Evolutionary conservation across 2,113 vertebrate genomes (phyloP).

Genomic region (Candoia aspera): DNA sequence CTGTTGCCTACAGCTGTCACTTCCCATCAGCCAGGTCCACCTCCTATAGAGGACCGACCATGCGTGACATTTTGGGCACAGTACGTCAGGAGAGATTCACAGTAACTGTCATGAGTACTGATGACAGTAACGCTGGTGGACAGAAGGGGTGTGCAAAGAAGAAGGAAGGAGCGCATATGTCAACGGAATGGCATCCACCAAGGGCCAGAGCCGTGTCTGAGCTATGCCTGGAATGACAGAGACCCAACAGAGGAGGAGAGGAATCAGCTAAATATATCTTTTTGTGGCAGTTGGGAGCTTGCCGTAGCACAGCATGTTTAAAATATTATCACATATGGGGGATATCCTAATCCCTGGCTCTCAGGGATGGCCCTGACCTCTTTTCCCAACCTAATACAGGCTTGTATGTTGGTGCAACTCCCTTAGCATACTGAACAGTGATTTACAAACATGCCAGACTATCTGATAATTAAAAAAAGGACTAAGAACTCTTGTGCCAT

Average conservation of each 20-base stretch:
- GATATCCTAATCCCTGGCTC: not conserved
- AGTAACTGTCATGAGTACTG: too few species aligned
- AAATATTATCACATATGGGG: not conserved
- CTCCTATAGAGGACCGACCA: conserved; percentile 9
- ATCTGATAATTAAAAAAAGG: not conserved
- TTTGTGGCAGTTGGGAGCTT: not conserved
- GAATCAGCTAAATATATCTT: conserved; percentile 34
- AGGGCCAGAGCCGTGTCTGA: not conserved
- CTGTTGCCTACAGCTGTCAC: conserved; percentile 1
- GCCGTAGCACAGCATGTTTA: not conserved
- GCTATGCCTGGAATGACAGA: conserved; percentile 38
- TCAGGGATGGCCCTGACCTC: not conserved
- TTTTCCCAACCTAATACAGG: not conserved
- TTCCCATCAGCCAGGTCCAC: conserved; percentile 2
- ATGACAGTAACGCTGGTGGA: not conserved
- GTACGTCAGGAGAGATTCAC: conserved; percentile 9
- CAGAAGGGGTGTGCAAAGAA: not conserved
- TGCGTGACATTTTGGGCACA: conserved; percentile 21
- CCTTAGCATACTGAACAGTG: not conserved
- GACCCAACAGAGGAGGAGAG: conserved; percentile 2
- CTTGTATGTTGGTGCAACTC: not conserved
- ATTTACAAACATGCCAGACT: not conserved
- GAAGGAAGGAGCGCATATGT: not conserved
- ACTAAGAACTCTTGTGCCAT: not conserved
- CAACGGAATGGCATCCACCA: conserved; percentile 16